Evolutionary conservation across 2,113 vertebrate genomes (phyloP).

Genomic region (Phrynocephalus versicolor): DNA sequence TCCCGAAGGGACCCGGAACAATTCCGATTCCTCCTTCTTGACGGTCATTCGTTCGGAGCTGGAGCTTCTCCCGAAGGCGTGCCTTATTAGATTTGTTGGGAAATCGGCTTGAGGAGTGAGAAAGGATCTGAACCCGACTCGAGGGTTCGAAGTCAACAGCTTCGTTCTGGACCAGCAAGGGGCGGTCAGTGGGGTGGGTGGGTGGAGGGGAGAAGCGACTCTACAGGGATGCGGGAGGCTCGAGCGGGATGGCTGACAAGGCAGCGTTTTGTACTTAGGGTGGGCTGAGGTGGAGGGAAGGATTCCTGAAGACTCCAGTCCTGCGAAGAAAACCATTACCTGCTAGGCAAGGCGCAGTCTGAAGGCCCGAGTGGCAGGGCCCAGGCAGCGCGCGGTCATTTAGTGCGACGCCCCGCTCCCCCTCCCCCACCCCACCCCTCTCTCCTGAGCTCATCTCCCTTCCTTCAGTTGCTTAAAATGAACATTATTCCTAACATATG

Average conservation of each 20-base stretch:
- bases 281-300: not conserved
- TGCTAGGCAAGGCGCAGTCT: constrained; percentile 69
- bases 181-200: too few relatives aligned
- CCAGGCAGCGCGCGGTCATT: constrained; percentile 68
- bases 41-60: too few relatives aligned
- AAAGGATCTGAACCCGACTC: too few relatives aligned
- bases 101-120: not conserved
- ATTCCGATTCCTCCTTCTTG: not conserved
- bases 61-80: too few relatives aligned
- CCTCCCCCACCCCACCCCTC: constrained; percentile 48
- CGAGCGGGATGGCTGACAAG: not conserved
- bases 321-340: constrained; percentile 53
- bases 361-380: constrained; percentile 71
- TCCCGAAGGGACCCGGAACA: not conserved
- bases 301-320: constrained; percentile 24
- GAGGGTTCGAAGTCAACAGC: too few relatives aligned
- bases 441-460: constrained; percentile 73
- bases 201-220: too few relatives aligned
- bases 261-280: constrained; percentile 24
- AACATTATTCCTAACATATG: constrained; percentile 99
- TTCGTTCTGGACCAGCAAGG: not conserved
- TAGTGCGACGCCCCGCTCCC: constrained; percentile 60
- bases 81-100: not conserved
- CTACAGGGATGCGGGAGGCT: too few relatives aligned
- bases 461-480: constrained; percentile 91